A percentile compares a stretch with the other conserved stretches of the same genome.
These are phyloP conservation scores for Falcunculus frontatus DNA, from an alignment of 2,113 vertebrate genomes.

Conservation along the genomic window DNA sequence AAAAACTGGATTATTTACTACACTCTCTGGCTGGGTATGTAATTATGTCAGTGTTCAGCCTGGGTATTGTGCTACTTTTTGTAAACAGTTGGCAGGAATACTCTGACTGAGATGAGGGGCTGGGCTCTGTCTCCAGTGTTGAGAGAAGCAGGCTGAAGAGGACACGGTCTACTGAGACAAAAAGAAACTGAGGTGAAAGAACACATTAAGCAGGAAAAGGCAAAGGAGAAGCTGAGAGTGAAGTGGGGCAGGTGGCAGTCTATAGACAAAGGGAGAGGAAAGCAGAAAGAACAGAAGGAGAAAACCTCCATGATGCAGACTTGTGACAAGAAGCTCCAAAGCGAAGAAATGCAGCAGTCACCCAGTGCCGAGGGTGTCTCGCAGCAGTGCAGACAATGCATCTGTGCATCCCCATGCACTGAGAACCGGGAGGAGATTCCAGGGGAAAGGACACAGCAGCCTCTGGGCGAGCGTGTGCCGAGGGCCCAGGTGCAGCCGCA, in stretches of 20 bases:
- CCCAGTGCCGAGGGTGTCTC: neutral
- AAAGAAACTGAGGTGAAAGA: neutral
- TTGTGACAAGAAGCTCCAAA: neutral
- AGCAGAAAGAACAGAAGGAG: neutral
- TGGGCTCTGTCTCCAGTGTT: neutral
- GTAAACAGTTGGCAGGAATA: conserved; percentile 59
- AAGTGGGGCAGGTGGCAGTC: neutral
- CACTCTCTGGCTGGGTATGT: conserved; percentile 28
- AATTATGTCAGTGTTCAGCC: conserved; percentile 53
- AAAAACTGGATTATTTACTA: conserved; percentile 62
- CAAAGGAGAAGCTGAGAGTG: neutral
- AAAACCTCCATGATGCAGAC: conserved; percentile 7
- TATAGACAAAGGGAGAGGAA: neutral
- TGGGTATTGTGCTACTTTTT: conserved; percentile 61
- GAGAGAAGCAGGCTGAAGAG: neutral
- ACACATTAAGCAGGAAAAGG: neutral
- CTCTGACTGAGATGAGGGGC: conserved; percentile 15
- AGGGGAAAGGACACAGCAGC: neutral
- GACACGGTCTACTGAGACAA: neutral
- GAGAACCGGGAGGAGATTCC: neutral
- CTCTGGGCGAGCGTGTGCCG: neutral
- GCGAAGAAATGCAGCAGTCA: neutral
- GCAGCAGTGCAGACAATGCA: neutral
- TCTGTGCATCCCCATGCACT: rapidly evolving
- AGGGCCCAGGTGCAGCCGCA: neutral